phyloP scores from a whole-genome alignment of 2,797 vertebrate genomes.

The Pseudochirops cupreus region DNA sequence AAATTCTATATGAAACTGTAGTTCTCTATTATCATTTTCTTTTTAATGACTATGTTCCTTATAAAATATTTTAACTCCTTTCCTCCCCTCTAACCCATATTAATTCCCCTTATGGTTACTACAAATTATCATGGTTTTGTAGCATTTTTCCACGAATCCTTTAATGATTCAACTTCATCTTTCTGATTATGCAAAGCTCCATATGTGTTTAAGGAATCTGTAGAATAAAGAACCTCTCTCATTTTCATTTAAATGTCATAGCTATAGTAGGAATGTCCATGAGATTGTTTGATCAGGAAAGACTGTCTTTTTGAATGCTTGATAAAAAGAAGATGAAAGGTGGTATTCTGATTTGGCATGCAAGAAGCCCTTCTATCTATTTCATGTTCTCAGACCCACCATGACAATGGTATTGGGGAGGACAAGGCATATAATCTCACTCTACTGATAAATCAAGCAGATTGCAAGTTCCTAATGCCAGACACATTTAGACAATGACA shows the following conservation, averaged over 20 bases:
- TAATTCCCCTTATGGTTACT: background rate
- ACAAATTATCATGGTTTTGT: slow-evolving; percentile 21
- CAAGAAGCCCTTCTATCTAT: background rate
- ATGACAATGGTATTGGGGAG: background rate
- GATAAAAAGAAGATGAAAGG: background rate
- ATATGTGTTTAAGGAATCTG: background rate
- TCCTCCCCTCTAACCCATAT: background rate
- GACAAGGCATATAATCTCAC: background rate
- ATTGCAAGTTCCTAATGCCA: slow-evolving; percentile 25
- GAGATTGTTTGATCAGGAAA: background rate
- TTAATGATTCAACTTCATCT: background rate
- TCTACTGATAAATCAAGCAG: background rate
- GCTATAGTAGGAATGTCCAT: slow-evolving; percentile 16
- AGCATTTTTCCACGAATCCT: background rate
- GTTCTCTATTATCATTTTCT: background rate
- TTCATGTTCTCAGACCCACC: background rate
- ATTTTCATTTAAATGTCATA: background rate
- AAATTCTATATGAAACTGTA: background rate
- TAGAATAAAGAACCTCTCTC: background rate
- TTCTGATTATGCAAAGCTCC: background rate
- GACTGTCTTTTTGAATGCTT: background rate
- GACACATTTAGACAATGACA: background rate
- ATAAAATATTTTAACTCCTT: background rate
- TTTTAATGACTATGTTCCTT: background rate
- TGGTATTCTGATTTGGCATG: background rate